Evolutionary conservation across 2,888 invertebrate species (phyloP).

Genomic region (Andrena dorsata): DNA sequence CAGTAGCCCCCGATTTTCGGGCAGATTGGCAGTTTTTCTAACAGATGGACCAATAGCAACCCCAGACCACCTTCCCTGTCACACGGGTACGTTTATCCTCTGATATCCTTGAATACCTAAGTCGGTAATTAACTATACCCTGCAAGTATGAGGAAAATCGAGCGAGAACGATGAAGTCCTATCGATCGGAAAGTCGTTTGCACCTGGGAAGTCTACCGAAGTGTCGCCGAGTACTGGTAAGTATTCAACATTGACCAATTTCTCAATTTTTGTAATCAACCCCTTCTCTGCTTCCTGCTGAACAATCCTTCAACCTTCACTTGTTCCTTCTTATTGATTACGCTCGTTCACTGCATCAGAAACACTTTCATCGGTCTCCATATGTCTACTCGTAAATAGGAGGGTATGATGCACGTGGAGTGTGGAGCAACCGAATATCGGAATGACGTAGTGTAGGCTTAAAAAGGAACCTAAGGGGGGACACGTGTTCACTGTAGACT

Average conservation of each 20-base stretch:
- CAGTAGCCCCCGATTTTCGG: conserved; percentile 81
- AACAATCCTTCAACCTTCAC: conserved; percentile 20
- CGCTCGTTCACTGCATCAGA: conserved; percentile 30
- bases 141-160: background rate
- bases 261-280: too few relatives aligned
- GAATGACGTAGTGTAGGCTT: too few relatives aligned
- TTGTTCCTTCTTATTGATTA: conserved; percentile 35
- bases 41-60: conserved; percentile 70
- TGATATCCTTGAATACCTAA: conserved; percentile 12
- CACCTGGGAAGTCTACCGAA: background rate
- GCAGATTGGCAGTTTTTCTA: conserved; percentile 81
- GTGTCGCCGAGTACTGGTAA: too few relatives aligned
- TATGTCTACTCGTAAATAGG: conserved; percentile 56
- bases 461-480: too few relatives aligned
- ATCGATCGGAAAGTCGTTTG: background rate
- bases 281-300: background rate
- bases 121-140: background rate
- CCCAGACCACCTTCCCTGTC: conserved; percentile 40
- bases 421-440: background rate
- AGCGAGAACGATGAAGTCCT: background rate
- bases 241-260: too few relatives aligned
- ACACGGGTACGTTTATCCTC: conserved; percentile 55
- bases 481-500: too few relatives aligned
- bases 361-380: conserved; percentile 62
- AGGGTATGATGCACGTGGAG: conserved; percentile 54